Conservation (phyloP, 2,888 invertebrate species). For the Ditylenchus weischeri region DNA sequence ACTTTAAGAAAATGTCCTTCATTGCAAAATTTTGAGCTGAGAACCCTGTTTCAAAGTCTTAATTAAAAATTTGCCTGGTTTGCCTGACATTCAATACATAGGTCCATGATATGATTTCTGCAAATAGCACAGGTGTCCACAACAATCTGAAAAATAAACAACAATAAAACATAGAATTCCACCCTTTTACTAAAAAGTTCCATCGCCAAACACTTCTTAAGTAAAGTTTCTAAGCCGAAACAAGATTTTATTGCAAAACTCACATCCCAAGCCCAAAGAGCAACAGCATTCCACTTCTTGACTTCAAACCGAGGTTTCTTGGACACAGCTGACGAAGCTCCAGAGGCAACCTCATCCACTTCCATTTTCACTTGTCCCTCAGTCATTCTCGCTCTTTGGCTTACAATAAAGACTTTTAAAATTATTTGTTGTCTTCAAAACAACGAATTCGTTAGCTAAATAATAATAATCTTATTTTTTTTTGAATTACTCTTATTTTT, state of each 20-base stretch:
- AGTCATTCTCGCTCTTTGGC: too few species aligned
- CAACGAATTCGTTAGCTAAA: neutral
- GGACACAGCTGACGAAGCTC: neutral
- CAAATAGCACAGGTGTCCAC: constrained; percentile 99
- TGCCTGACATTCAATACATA: constrained; percentile 94
- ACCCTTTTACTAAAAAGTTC: constrained; percentile 61
- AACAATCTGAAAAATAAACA: constrained; percentile 69
- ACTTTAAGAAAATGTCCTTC: too few species aligned
- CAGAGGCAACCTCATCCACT: constrained; percentile 18
- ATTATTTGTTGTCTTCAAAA: neutral
- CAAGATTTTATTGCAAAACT: neutral
- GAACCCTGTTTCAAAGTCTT: too few species aligned
- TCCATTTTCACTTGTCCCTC: constrained; percentile 22
- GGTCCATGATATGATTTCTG: constrained; percentile 98
- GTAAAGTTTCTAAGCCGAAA: constrained; percentile 7
- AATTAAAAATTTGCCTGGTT: constrained; percentile 52
- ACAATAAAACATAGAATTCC: too few species aligned
- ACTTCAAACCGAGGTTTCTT: constrained; percentile 33
- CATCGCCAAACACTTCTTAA: too few species aligned
- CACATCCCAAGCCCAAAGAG: constrained; percentile 77
- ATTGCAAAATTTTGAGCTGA: too few species aligned
- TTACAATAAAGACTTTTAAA: neutral
- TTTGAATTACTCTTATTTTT: too few species aligned
- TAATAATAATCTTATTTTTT: too few species aligned
- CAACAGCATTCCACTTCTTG: constrained; percentile 94